phyloP scores from a whole-genome alignment of 2,888 invertebrate species.

The Poecilus cupreus region DNA sequence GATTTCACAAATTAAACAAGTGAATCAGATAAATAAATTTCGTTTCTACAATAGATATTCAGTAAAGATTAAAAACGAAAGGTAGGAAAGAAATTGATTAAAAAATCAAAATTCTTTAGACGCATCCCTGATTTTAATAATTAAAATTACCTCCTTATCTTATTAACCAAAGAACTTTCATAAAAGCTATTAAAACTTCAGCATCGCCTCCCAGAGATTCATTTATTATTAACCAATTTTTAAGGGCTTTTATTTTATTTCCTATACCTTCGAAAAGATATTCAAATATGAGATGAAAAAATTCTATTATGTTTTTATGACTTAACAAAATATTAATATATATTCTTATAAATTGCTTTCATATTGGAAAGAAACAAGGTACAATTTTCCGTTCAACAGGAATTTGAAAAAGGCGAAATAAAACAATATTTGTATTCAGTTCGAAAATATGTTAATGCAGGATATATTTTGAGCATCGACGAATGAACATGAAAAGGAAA shows the following conservation, averaged over 20 bases:
- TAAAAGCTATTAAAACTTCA: slow-evolving; percentile 51
- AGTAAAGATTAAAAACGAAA: background rate
- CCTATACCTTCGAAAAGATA: background rate
- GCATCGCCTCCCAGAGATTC: slow-evolving; percentile 24
- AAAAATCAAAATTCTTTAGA: slow-evolving; percentile 18
- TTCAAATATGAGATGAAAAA: background rate
- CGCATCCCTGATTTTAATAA: slow-evolving; percentile 14
- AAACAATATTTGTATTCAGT: slow-evolving; percentile 36
- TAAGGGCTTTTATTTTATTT: background rate
- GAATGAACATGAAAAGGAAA: slow-evolving; percentile 28
- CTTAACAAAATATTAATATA: no score
- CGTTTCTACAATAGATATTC: background rate
- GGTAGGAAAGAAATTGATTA: background rate
- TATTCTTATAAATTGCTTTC: background rate
- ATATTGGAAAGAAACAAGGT: background rate
- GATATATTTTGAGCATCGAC: slow-evolving; percentile 38
- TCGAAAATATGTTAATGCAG: slow-evolving; percentile 34
- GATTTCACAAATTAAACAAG: background rate
- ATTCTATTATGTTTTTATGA: background rate
- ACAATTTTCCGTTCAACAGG: background rate
- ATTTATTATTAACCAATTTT: slow-evolving; percentile 47
- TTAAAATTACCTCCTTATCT: slow-evolving; percentile 44
- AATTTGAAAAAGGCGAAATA: background rate
- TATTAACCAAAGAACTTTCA: slow-evolving; percentile 40
- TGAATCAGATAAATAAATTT: background rate